These are phyloP conservation scores for Oscheius sp. DNA, from an alignment of 2,888 invertebrate species.

Conservation along the genomic window DNA sequence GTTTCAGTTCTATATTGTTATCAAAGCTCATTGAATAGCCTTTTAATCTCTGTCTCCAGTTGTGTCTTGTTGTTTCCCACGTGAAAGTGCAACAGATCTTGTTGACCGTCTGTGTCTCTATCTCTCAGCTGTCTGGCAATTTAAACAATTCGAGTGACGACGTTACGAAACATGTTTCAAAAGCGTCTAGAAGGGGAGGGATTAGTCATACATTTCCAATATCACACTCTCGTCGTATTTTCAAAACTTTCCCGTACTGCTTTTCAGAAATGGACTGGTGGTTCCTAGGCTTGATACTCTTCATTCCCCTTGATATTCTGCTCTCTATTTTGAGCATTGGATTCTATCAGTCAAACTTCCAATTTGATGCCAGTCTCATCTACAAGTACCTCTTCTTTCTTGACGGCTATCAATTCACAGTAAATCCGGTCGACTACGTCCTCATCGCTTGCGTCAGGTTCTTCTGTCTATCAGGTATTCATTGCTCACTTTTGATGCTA, in stretches of 20 bases:
- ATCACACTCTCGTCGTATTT: background rate
- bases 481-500: background rate
- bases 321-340: constrained; percentile 22
- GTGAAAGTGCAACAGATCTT: too few relatives aligned
- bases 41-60: too few relatives aligned
- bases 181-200: too few relatives aligned
- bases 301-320: constrained; percentile 24
- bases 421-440: constrained; percentile 44
- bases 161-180: too few relatives aligned
- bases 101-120: background rate
- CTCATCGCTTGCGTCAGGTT: constrained; percentile 27
- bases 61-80: background rate
- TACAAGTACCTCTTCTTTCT: constrained; percentile 30
- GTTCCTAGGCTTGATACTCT: constrained; percentile 15
- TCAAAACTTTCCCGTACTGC: too few relatives aligned
- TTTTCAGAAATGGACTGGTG: constrained; percentile 31
- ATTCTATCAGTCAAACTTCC: constrained; percentile 22
- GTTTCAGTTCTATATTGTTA: too few relatives aligned
- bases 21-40: too few relatives aligned
- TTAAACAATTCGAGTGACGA: background rate
- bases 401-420: constrained; percentile 40
- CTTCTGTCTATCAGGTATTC: constrained; percentile 19
- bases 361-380: constrained; percentile 29
- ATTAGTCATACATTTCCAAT: too few relatives aligned
- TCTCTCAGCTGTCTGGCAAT: background rate